These are phyloP conservation scores for Danionella cerebrum DNA, from an alignment of 2,113 vertebrate species.

Conservation along the genomic window DNA sequence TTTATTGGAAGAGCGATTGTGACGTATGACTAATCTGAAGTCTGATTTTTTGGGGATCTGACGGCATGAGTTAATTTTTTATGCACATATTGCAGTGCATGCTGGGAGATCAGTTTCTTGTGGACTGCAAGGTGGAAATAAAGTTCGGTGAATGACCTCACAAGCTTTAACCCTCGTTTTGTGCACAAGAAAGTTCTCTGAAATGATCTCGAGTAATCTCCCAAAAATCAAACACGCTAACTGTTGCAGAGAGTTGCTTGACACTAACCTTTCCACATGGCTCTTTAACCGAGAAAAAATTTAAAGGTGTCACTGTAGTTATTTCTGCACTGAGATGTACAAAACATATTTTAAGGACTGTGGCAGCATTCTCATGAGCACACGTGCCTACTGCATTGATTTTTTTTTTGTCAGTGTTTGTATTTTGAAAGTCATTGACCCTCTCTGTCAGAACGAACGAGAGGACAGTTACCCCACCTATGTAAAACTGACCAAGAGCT, in stretches of 20 bases:
- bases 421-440: conserved; percentile 30
- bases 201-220: conserved; percentile 5
- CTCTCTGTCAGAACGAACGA: conserved; percentile 25
- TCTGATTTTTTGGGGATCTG: no score
- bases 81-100: background rate
- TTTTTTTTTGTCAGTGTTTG: conserved; percentile 23
- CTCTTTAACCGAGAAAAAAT: no score
- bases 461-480: conserved; percentile 23
- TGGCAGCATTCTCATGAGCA: background rate
- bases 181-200: background rate
- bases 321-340: no score
- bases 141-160: conserved; percentile 18
- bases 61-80: no score
- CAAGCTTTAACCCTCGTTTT: conserved; percentile 12
- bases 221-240: background rate
- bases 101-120: background rate
- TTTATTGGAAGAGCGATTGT: no score
- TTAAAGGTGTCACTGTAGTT: no score
- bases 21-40: no score
- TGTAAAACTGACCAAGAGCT: background rate
- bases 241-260: no score
- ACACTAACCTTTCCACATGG: no score
- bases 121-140: conserved; percentile 5
- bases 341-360: no score
- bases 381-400: background rate